Percentiles rank a stretch among this genome's conserved stretches.
These are phyloP conservation scores for Anguilla megastoma DNA, from an alignment of 2,797 vertebrate species.

Conservation along the genomic window DNA sequence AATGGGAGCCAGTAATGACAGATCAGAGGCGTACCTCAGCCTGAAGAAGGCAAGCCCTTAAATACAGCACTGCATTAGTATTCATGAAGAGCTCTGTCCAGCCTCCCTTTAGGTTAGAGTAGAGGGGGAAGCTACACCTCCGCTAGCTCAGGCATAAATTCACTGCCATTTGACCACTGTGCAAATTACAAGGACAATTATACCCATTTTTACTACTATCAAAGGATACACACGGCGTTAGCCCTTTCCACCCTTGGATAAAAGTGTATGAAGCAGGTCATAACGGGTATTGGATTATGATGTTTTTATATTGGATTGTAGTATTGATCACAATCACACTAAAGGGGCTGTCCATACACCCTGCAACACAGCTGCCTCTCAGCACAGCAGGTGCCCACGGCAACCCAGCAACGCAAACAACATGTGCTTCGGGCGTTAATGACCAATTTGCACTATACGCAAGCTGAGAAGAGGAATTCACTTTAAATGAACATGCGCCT, in stretches of 20 bases:
- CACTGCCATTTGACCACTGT: neutral
- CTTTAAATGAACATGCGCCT: neutral
- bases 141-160: neutral
- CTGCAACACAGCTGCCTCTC: neutral
- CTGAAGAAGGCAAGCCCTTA: neutral
- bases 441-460: neutral
- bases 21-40: neutral
- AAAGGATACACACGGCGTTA: neutral
- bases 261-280: neutral
- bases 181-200: neutral
- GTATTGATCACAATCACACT: slow-evolving; percentile 15
- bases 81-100: neutral
- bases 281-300: slow-evolving; percentile 1
- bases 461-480: neutral
- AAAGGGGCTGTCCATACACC: neutral
- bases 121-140: neutral
- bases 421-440: neutral
- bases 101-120: neutral
- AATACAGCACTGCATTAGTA: neutral
- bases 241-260: neutral
- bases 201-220: neutral
- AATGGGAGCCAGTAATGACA: neutral
- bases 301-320: neutral
- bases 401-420: neutral
- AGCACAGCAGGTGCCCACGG: neutral